phyloP scores from a whole-genome alignment of 2,113 vertebrate genomes.

The Heptranchias perlo region DNA sequence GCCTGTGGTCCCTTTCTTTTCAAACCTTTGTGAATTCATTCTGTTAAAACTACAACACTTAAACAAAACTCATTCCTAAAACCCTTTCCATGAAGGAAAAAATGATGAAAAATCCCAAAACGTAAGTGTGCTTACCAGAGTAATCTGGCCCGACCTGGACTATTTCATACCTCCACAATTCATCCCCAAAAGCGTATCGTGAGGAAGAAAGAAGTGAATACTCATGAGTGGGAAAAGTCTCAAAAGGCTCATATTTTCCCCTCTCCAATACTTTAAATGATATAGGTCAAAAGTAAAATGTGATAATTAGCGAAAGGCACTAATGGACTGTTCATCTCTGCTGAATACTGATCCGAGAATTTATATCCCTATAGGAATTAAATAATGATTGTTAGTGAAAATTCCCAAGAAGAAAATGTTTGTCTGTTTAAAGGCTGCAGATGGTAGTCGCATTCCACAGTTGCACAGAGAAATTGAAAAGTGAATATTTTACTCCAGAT shows the following conservation, averaged over 20 bases:
- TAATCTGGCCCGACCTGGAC: background rate
- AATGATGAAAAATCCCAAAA: background rate
- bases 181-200: background rate
- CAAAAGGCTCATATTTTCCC: background rate
- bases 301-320: background rate
- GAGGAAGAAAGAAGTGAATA: background rate
- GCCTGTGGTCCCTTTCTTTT: background rate
- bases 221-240: background rate
- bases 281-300: background rate
- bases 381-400: background rate
- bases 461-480: background rate
- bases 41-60: background rate
- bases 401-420: background rate
- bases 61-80: background rate
- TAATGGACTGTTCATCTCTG: constrained; percentile 1
- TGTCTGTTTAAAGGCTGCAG: background rate
- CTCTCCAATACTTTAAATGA: constrained; percentile 2
- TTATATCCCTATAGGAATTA: background rate
- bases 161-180: background rate
- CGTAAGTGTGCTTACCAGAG: background rate
- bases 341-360: background rate
- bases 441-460: background rate
- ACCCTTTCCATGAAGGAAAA: background rate
- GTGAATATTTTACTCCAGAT: background rate
- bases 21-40: background rate